Conservation (phyloP, 1,140 invertebrate genomes). For the Bombyx mori region DNA sequence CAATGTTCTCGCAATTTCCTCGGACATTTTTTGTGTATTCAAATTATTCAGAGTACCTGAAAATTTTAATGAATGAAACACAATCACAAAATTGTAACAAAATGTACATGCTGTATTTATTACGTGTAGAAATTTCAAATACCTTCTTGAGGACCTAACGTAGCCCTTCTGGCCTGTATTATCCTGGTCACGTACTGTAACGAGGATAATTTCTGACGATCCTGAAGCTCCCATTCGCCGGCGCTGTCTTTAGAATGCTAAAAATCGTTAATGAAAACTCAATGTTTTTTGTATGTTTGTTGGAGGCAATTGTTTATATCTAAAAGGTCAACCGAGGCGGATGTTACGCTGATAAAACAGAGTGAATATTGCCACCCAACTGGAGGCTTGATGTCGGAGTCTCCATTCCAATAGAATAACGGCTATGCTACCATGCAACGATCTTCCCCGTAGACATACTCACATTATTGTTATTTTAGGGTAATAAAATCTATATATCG, state of each 20-base stretch:
- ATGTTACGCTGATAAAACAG: too few species aligned
- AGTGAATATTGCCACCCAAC: too few species aligned
- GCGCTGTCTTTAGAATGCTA: conserved; percentile 87
- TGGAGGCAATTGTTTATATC: too few species aligned
- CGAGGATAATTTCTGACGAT: conserved; percentile 92
- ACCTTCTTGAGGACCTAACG: conserved; percentile 61
- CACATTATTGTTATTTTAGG: too few species aligned
- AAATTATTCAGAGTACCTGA: conserved; percentile 32
- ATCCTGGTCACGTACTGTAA: conserved; percentile 85
- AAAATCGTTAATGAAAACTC: conserved; percentile 12
- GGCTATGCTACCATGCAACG: too few species aligned
- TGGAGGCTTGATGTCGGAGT: too few species aligned
- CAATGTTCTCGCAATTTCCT: conserved; percentile 51
- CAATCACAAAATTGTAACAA: not conserved
- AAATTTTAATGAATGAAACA: conserved; percentile 9
- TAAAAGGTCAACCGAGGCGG: too few species aligned
- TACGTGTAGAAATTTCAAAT: conserved; percentile 5
- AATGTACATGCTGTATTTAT: not conserved
- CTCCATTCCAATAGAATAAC: too few species aligned
- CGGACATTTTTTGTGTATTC: conserved; percentile 42
- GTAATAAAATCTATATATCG: too few species aligned
- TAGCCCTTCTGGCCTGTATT: conserved; percentile 53
- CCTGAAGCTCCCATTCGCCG: conserved; percentile 84
- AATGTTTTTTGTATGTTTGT: too few species aligned
- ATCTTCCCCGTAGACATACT: too few species aligned